Evolutionary conservation across 2,888 invertebrate genomes (phyloP).

Genomic region (Apamea monoglypha): DNA sequence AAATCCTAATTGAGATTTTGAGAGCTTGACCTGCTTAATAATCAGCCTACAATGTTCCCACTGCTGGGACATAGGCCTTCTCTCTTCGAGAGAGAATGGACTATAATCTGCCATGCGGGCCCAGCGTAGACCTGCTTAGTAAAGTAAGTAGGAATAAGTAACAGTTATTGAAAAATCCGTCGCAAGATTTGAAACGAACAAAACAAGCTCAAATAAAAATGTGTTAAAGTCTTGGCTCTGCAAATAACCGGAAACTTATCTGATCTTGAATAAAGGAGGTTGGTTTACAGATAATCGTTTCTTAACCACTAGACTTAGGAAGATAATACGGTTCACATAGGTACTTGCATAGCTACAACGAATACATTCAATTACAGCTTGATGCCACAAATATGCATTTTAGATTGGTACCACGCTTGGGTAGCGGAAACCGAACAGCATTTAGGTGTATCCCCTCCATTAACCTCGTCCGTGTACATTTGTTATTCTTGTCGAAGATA

Average conservation of each 20-base stretch:
- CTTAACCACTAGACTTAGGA: not conserved
- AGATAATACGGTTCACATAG: not conserved
- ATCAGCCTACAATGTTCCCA: not conserved
- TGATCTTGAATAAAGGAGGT: slow-evolving; percentile 13
- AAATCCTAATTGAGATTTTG: not conserved
- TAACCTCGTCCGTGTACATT: slow-evolving; percentile 47
- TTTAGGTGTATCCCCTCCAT: slow-evolving; percentile 49
- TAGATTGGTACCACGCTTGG: slow-evolving; percentile 13
- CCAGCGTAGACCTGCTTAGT: too few relatives aligned
- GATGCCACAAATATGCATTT: slow-evolving; percentile 14
- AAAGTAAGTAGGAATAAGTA: not conserved
- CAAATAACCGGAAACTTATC: slow-evolving; percentile 17
- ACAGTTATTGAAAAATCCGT: slow-evolving; percentile 4
- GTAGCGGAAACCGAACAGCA: slow-evolving; percentile 18
- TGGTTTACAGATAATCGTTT: not conserved
- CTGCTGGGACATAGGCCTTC: not conserved
- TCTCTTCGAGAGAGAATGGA: not conserved
- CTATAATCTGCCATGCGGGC: not conserved
- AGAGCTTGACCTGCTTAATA: not conserved
- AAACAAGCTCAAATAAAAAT: slow-evolving; percentile 3
- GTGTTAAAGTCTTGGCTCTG: slow-evolving; percentile 9
- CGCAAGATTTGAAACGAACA: slow-evolving; percentile 12
- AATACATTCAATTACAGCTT: slow-evolving; percentile 3
- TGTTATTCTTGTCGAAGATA: slow-evolving; percentile 64
- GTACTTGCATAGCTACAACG: not conserved